These are phyloP conservation scores for Thalpophila matura DNA, from an alignment of 2,888 invertebrate species.

Conservation along the genomic window DNA sequence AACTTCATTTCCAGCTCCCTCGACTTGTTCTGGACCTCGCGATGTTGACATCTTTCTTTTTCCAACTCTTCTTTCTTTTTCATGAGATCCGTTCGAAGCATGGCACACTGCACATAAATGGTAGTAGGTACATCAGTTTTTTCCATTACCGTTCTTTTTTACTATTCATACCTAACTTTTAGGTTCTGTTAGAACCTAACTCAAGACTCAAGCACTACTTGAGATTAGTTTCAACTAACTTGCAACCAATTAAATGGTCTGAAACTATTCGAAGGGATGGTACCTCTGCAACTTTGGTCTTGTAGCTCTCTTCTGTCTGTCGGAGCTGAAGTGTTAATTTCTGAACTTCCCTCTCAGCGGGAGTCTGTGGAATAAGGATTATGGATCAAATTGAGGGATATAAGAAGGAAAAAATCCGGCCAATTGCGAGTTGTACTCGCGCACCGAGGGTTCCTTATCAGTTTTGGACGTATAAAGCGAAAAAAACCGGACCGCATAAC, in stretches of 20 bases:
- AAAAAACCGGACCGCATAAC: too few species aligned
- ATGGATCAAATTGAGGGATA: neutral
- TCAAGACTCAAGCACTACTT: too few species aligned
- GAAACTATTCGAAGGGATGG: too few species aligned
- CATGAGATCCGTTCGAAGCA: constrained; percentile 80
- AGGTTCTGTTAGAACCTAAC: too few species aligned
- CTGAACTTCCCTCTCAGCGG: constrained; percentile 90
- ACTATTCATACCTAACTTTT: too few species aligned
- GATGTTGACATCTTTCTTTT: constrained; percentile 90
- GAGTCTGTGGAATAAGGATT: constrained; percentile 77
- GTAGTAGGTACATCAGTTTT: neutral
- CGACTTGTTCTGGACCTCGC: constrained; percentile 84
- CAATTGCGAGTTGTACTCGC: too few species aligned
- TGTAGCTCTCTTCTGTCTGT: constrained; percentile 92
- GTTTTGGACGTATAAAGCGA: too few species aligned
- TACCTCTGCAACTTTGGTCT: constrained; percentile 93
- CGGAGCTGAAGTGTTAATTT: constrained; percentile 91
- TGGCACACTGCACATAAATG: constrained; percentile 76
- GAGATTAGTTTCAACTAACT: neutral
- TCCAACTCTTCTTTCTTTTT: constrained; percentile 90
- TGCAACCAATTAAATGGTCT: too few species aligned
- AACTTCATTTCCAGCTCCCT: constrained; percentile 84
- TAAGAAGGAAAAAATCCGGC: neutral
- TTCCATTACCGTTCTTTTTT: too few species aligned
- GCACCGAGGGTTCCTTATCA: too few species aligned